phyloP scores from a whole-genome alignment of 2,797 vertebrate genomes.

The Pangasius mekongensis region DNA sequence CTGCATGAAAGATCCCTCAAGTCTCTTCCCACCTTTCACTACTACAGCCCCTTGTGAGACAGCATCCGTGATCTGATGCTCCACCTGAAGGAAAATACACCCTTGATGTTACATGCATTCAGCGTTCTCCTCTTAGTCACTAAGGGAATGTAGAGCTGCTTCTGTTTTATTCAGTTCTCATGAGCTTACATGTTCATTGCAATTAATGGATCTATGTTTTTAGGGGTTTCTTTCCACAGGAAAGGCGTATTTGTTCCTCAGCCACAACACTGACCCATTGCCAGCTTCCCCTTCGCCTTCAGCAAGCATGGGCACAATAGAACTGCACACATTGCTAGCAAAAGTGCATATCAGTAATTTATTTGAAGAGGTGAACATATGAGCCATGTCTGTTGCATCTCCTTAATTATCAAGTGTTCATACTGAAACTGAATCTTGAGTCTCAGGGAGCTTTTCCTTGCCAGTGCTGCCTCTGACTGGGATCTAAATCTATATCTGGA shows the following conservation, averaged over 20 bases:
- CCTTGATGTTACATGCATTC: not conserved
- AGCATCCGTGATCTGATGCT: slow-evolving; percentile 85
- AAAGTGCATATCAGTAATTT: not conserved
- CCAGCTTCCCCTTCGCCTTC: not conserved
- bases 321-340: not conserved
- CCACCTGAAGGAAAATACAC: slow-evolving; percentile 75
- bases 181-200: not conserved
- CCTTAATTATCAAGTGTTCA: not conserved
- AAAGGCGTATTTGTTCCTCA: not conserved
- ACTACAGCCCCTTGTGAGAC: slow-evolving; percentile 85
- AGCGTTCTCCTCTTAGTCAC: not conserved
- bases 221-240: not conserved
- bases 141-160: not conserved
- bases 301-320: not conserved
- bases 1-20: slow-evolving; percentile 88
- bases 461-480: not conserved
- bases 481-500: not conserved
- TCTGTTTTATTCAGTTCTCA: not conserved
- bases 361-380: not conserved
- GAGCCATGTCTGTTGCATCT: not conserved
- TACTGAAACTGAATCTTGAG: not conserved
- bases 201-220: not conserved
- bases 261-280: not conserved
- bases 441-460: not conserved
- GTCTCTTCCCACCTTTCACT: slow-evolving; percentile 86